Base-by-base conservation (phyloP, 2,113 vertebrate species). In the Neodon shergylaensis region DNA sequence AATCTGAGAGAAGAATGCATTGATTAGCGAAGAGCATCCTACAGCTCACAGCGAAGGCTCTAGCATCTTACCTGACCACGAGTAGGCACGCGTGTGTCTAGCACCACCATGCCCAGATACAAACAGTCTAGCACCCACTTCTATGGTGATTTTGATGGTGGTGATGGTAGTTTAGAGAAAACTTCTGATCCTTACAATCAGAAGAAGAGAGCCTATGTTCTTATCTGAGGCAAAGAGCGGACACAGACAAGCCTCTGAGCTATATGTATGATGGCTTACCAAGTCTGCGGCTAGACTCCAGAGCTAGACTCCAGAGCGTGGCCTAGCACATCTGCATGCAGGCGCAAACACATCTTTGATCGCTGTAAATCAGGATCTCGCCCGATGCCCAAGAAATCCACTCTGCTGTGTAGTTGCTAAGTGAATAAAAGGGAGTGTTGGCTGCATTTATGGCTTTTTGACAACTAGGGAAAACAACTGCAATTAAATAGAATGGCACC, bases 381-480 rank as follows among this genome's bases (percentile, higher is more conserved):
- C 13, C 52, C 1, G 11, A n/a, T 22, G 19, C 12, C 21, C 61
- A 73, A 4, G 49, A 36, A 85, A 47, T 7, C 54, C 3, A 12
- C 52, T 66, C 66, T 33, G 24, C 3, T 42, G n/a, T 17, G n/a
- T 24, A 49, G 47, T 11, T 61, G 54, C 42, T 54, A 47, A 77
- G 17, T 39, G 9, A 94, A 63, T 22, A 42, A 84, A 83, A 58
- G 61, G 22, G 7, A 7, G 7, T 21, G 33, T 39, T 86, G 22
- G 66, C 52, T 92, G n/a, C 21, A 76, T 12, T 78, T 70, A 84
- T 3, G 49, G 22, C 26, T 66, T 91, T 88, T 88, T 88, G 42
- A 95, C 76, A 70, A 52, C 44, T 2, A 81, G 92, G 66, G 61
- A 90, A 93, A 86, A 93, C 36, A 88, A 92, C 52, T 44, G 72